Evolutionary conservation across 2,113 vertebrate genomes (phyloP).

Genomic region (Nematolebias whitei): DNA sequence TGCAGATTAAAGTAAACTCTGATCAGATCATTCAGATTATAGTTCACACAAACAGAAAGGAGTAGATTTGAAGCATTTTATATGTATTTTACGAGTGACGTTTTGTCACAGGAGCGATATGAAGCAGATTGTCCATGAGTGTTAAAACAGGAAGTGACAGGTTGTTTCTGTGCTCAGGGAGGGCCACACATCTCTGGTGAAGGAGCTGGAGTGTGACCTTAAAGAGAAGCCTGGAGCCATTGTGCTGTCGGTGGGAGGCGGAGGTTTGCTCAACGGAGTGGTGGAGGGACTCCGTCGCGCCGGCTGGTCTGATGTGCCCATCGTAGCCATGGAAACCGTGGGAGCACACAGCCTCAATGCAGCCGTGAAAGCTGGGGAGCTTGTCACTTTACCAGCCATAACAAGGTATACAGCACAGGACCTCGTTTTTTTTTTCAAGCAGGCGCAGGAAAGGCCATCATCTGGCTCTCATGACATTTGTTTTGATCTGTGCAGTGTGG

Average conservation of each 20-base stretch:
- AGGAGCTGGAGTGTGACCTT: conserved; percentile 83
- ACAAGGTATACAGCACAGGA: conserved; percentile 82
- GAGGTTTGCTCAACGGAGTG: conserved; percentile 88
- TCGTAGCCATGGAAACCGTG: conserved; percentile 88
- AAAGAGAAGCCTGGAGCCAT: conserved; percentile 82
- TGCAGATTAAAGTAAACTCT: not conserved
- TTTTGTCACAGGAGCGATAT: not conserved
- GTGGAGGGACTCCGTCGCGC: conserved; percentile 84
- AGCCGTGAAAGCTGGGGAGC: conserved; percentile 80
- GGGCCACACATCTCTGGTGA: conserved; percentile 85
- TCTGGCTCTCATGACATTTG: not conserved
- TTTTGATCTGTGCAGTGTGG: conserved; percentile 76
- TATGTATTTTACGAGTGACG: not conserved
- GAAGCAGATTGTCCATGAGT: not conserved
- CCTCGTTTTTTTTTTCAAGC: too few relatives aligned
- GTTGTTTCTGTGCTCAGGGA: conserved; percentile 78
- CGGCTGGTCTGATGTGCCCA: conserved; percentile 86
- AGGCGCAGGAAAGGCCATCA: not conserved
- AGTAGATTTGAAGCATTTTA: not conserved
- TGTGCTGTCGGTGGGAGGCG: conserved; percentile 88
- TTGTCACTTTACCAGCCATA: conserved; percentile 86
- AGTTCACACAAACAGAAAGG: not conserved
- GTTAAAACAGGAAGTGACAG: not conserved
- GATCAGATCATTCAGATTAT: conserved; percentile 17
- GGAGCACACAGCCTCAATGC: conserved; percentile 88